These are phyloP conservation scores for Clarias fuscus DNA, from an alignment of 2,797 vertebrate genomes.

Conservation along the genomic window DNA sequence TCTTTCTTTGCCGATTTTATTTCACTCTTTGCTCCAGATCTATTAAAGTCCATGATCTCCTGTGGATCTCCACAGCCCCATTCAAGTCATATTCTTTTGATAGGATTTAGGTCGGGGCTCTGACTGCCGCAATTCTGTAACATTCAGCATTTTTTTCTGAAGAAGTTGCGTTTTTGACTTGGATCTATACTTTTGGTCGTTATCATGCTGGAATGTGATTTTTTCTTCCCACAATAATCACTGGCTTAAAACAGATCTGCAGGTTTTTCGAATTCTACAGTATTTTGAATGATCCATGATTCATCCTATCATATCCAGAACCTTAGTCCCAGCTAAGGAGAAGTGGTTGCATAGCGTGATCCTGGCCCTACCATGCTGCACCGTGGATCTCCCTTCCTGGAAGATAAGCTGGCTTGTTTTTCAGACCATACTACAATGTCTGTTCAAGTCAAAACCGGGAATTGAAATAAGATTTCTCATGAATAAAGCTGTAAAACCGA, in stretches of 20 bases:
- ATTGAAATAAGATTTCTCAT: too few species aligned
- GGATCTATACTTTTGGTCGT: background rate
- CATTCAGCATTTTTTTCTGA: background rate
- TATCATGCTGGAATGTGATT: background rate
- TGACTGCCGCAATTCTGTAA: background rate
- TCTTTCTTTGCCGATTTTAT: background rate
- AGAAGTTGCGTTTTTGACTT: background rate
- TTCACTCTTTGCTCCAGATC: background rate
- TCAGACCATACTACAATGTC: background rate
- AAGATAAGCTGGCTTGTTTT: background rate
- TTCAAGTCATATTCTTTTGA: background rate
- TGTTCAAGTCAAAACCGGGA: too few species aligned
- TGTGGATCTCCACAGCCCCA: background rate
- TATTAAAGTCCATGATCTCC: background rate
- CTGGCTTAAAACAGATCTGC: background rate
- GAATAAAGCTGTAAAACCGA: too few species aligned
- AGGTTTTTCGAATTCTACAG: background rate
- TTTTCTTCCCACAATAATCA: too few species aligned
- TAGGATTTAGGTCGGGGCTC: background rate
- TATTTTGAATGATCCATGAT: too few species aligned
- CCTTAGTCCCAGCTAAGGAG: too few species aligned
- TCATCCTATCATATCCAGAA: background rate
- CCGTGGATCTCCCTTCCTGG: background rate
- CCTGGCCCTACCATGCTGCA: background rate
- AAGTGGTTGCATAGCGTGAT: background rate